Evolutionary conservation across 2,797 vertebrate species (phyloP).

Genomic region (Hyperoplus lanceolatus): DNA sequence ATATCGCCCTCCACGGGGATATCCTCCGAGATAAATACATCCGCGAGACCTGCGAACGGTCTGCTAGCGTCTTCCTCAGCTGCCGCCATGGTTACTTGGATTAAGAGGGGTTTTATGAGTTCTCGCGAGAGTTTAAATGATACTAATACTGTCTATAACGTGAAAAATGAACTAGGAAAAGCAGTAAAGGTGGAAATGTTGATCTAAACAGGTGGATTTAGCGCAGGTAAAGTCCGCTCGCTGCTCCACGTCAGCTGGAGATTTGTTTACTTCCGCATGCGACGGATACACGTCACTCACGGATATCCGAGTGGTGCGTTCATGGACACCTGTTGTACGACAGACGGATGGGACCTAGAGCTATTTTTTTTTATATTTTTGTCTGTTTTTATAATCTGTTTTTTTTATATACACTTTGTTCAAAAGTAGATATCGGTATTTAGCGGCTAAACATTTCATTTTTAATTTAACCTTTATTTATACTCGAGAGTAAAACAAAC

Average conservation of each 20-base stretch:
- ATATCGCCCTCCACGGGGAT: constrained; percentile 96
- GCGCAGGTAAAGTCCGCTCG: background rate
- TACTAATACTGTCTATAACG: background rate
- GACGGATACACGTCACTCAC: background rate
- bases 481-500: no score
- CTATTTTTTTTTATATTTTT: no score
- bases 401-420: background rate
- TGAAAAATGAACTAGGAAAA: accelerated
- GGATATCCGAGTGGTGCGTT: constrained; percentile 62
- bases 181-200: accelerated
- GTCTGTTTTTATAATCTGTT: background rate
- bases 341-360: no score
- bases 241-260: constrained; percentile 76
- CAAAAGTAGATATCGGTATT: no score
- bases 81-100: constrained; percentile 81
- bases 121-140: background rate
- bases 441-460: no score
- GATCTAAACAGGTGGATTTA: accelerated
- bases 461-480: no score
- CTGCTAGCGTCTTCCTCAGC: constrained; percentile 78
- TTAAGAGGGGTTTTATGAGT: background rate
- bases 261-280: constrained; percentile 77
- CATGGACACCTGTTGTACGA: background rate
- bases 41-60: constrained; percentile 92
- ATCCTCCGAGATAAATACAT: constrained; percentile 93